Evolutionary conservation across 2,113 vertebrate species (phyloP).

Genomic region (Scopus umbretta): DNA sequence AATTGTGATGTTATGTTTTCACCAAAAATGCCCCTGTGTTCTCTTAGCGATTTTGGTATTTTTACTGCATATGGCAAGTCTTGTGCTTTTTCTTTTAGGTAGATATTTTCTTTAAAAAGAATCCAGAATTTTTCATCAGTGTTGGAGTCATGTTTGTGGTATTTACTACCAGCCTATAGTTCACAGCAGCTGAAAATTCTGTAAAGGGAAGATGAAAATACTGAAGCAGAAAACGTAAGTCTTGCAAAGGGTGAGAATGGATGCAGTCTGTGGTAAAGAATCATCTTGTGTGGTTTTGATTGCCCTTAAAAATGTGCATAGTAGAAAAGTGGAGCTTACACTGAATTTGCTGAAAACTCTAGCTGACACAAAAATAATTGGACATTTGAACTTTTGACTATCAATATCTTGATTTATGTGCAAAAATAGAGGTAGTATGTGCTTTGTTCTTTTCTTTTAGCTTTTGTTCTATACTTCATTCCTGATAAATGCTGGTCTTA

Average conservation of each 20-base stretch:
- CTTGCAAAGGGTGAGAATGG: background rate
- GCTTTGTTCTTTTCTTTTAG: background rate
- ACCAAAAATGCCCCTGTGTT: background rate
- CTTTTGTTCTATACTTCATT: background rate
- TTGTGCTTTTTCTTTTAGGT: background rate
- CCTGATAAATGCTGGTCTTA: background rate
- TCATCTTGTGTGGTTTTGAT: background rate
- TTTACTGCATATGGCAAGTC: background rate
- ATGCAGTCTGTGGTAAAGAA: background rate
- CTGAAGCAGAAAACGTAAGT: background rate
- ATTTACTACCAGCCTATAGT: background rate
- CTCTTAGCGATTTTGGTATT: background rate
- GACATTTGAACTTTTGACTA: background rate
- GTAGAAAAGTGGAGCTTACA: background rate
- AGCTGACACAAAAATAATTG: background rate
- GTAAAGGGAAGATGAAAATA: background rate
- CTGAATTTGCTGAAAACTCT: background rate
- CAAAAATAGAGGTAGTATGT: background rate
- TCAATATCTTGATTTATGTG: background rate
- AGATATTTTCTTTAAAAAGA: background rate
- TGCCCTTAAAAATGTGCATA: background rate
- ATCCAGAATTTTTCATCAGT: background rate
- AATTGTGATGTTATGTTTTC: background rate
- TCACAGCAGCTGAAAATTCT: background rate
- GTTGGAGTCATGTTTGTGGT: background rate